Percentiles rank a stretch among this genome's conserved stretches.
phyloP scores from a whole-genome alignment of 2,797 vertebrate species.

The Phoeniculus purpureus region DNA sequence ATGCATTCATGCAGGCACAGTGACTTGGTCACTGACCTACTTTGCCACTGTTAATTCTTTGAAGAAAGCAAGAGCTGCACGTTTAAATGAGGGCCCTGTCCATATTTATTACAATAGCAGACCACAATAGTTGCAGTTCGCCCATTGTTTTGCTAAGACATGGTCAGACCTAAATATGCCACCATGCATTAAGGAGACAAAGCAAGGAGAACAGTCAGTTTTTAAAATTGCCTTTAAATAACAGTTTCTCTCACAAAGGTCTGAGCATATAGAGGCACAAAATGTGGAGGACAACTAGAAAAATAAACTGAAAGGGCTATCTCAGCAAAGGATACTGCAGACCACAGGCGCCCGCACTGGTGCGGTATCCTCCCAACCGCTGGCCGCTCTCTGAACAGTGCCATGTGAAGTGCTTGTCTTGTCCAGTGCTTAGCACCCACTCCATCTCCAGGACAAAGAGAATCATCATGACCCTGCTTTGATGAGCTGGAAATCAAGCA shows the following conservation, averaged over 20 bases:
- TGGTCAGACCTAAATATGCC: slow-evolving; percentile 49
- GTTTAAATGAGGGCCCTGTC: slow-evolving; percentile 18
- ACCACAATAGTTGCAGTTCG: not conserved
- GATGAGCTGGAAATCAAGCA: slow-evolving; percentile 86
- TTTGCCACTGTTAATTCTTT: slow-evolving; percentile 10
- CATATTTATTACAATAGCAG: slow-evolving; percentile 17
- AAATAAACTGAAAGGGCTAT: not conserved
- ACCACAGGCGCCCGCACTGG: slow-evolving; percentile 89
- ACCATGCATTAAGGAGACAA: slow-evolving; percentile 6
- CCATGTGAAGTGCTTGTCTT: slow-evolving; percentile 95
- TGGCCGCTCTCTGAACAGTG: slow-evolving; percentile 96
- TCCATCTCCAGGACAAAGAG: slow-evolving; percentile 98
- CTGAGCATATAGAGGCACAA: not conserved
- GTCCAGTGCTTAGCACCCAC: slow-evolving; percentile 94
- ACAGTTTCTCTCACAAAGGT: not conserved
- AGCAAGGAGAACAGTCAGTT: slow-evolving; percentile 2
- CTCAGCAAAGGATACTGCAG: slow-evolving; percentile 94
- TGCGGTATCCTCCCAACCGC: slow-evolving; percentile 89
- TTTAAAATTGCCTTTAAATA: slow-evolving; percentile 20
- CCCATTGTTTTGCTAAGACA: not conserved
- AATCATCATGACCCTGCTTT: slow-evolving; percentile 91
- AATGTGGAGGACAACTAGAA: not conserved
- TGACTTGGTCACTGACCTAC: not conserved
- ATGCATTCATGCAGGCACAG: not conserved
- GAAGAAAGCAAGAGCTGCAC: not conserved